These are phyloP conservation scores for Nasonia oneida DNA, from an alignment of 2,888 invertebrate genomes.

Conservation along the genomic window DNA sequence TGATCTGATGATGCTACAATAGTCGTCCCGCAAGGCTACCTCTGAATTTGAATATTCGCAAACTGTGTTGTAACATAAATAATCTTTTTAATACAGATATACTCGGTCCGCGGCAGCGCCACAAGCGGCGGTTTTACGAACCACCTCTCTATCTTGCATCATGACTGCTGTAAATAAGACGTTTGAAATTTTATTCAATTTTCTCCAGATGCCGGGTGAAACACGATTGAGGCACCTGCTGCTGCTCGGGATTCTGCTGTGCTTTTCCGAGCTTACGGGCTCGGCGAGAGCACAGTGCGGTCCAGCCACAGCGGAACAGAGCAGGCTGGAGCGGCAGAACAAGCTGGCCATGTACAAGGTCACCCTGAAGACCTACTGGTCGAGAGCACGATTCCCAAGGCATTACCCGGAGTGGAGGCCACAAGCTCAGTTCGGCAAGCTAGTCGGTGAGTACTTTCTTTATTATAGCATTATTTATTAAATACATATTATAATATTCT, in stretches of 20 bases:
- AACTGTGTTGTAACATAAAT: not conserved
- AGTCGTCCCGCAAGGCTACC: not conserved
- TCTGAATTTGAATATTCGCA: not conserved
- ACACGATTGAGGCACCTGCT: constrained; percentile 19
- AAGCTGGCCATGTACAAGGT: constrained; percentile 94
- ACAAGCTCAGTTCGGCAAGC: constrained; percentile 95
- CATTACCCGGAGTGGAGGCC: constrained; percentile 97
- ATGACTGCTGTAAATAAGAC: not conserved
- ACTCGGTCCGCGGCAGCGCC: too few relatives aligned
- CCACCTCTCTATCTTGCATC: not conserved
- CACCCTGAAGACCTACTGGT: constrained; percentile 95
- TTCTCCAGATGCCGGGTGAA: constrained; percentile 48
- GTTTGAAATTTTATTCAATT: not conserved
- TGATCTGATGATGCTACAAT: not conserved
- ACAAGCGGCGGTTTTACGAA: too few relatives aligned
- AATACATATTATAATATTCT: too few relatives aligned
- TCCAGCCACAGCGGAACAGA: constrained; percentile 68
- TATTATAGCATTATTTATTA: too few relatives aligned
- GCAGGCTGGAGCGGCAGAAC: constrained; percentile 82
- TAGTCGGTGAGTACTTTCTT: constrained; percentile 87
- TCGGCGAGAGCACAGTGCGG: constrained; percentile 71
- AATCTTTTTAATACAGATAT: too few relatives aligned
- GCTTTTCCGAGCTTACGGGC: not conserved
- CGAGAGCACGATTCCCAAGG: constrained; percentile 92
- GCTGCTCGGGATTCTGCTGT: constrained; percentile 36